These are phyloP conservation scores for Pandion haliaetus DNA, from an alignment of 2,113 vertebrate genomes.

Conservation along the genomic window DNA sequence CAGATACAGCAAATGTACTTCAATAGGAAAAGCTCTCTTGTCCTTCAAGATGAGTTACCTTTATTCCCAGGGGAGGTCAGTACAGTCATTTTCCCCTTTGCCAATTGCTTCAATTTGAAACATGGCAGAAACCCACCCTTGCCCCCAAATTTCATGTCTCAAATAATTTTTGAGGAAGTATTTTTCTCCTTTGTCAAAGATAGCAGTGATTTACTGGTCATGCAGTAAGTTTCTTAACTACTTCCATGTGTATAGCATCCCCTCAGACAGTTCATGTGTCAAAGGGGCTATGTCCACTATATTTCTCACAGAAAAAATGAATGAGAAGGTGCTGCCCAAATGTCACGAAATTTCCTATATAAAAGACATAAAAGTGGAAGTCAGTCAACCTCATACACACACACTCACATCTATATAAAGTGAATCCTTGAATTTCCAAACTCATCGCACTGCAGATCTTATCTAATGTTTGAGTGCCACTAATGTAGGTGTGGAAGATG, in stretches of 20 bases:
- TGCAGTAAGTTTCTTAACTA: not conserved
- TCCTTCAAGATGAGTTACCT: not conserved
- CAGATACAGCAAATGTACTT: not conserved
- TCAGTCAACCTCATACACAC: not conserved
- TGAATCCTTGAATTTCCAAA: not conserved
- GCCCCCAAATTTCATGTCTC: constrained; percentile 6
- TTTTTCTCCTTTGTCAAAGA: constrained; percentile 30
- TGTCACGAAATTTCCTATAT: not conserved
- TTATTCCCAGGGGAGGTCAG: not conserved
- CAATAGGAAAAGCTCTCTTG: not conserved
- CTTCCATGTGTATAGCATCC: not conserved
- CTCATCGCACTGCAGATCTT: not conserved
- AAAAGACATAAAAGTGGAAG: not conserved
- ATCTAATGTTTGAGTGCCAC: not conserved
- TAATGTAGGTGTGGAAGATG: not conserved
- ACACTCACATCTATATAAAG: not conserved
- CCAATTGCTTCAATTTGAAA: constrained; percentile 28
- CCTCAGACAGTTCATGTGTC: constrained; percentile 12
- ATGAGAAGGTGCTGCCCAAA: not conserved
- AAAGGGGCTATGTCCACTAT: not conserved
- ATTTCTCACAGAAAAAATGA: constrained; percentile 3
- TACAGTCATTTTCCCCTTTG: not conserved
- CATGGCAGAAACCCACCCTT: not conserved
- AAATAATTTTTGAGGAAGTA: constrained; percentile 13
- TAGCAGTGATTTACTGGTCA: constrained; percentile 18